phyloP scores from a whole-genome alignment of 1,140 invertebrate genomes.

The Drosophila punjabiensis region DNA sequence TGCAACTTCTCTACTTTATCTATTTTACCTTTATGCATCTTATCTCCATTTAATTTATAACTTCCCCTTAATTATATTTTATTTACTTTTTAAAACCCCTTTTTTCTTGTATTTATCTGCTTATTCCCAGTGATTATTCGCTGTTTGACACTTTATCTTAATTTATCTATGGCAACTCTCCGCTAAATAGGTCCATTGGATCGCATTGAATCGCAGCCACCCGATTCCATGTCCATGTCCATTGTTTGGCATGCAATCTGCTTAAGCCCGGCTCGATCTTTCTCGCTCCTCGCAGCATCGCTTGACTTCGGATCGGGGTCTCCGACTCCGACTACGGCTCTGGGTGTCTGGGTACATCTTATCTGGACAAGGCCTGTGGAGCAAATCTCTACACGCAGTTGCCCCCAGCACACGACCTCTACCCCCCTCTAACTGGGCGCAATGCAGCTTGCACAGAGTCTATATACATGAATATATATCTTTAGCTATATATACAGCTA shows the following conservation, averaged over 20 bases:
- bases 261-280: slow-evolving; percentile 37
- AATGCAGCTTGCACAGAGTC: slow-evolving; percentile 7
- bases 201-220: slow-evolving; percentile 19
- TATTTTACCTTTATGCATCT: not conserved
- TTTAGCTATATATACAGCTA: slow-evolving; percentile 13
- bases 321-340: slow-evolving; percentile 12
- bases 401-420: slow-evolving; percentile 75
- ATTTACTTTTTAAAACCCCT: not conserved
- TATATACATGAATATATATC: slow-evolving; percentile 4
- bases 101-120: not conserved
- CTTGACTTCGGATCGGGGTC: slow-evolving; percentile 27
- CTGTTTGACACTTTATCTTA: slow-evolving; percentile 29
- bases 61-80: not conserved
- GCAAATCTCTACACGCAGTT: slow-evolving; percentile 77
- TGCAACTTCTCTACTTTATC: not conserved
- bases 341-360: slow-evolving; percentile 49
- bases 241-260: slow-evolving; percentile 64
- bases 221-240: slow-evolving; percentile 51
- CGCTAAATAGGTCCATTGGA: slow-evolving; percentile 31
- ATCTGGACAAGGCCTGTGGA: slow-evolving; percentile 77
- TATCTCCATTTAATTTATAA: not conserved
- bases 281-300: slow-evolving; percentile 36
- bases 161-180: slow-evolving; percentile 32
- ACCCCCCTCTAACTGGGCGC: slow-evolving; percentile 11
- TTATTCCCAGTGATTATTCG: slow-evolving; percentile 9